phyloP scores from a whole-genome alignment of 2,888 invertebrate species.

The Malthinus flaveolus region DNA sequence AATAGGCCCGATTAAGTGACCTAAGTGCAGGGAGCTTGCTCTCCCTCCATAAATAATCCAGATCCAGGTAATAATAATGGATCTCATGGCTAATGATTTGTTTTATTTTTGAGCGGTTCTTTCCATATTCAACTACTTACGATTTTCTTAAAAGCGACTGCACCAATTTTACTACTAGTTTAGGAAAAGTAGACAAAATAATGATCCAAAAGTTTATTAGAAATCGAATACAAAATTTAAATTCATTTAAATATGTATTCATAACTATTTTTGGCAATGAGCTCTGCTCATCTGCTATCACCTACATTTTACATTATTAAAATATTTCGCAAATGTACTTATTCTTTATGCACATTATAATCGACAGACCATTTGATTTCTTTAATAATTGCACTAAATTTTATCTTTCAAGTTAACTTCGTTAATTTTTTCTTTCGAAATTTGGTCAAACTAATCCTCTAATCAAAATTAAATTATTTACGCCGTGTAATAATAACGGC shows the following conservation, averaged over 20 bases:
- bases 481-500: conserved; percentile 10
- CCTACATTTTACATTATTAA: conserved; percentile 23
- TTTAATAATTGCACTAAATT: conserved; percentile 24
- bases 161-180: no score
- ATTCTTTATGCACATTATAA: conserved; percentile 13
- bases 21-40: no score
- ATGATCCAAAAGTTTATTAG: conserved; percentile 5
- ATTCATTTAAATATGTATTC: conserved; percentile 8
- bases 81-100: no score
- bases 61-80: no score
- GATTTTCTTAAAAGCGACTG: no score
- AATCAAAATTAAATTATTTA: conserved; percentile 14
- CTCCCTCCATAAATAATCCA: no score
- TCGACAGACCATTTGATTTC: conserved; percentile 21
- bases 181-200: neutral
- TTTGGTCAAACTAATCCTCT: conserved; percentile 16
- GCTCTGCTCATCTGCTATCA: conserved; percentile 21
- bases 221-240: conserved; percentile 7
- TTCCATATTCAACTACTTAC: no score
- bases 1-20: no score
- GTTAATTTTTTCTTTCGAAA: conserved; percentile 9
- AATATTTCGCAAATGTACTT: conserved; percentile 17
- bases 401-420: conserved; percentile 4
- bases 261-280: conserved; percentile 20
- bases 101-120: no score